Conservation (phyloP, 2,888 invertebrate species). For the Eudasyphora cyanicolor region DNA sequence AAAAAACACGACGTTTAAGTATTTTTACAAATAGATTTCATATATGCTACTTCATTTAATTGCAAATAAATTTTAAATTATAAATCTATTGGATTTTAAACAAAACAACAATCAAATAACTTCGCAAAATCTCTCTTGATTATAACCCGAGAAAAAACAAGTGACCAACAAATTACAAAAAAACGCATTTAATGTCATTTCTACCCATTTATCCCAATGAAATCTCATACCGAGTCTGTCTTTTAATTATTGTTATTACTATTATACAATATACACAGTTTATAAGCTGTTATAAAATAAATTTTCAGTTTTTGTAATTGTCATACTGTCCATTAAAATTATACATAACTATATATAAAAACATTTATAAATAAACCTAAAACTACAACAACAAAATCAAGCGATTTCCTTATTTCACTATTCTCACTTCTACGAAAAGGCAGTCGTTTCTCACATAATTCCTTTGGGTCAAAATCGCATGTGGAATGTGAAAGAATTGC, state of each 20-base stretch:
- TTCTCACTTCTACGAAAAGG: constrained; percentile 77
- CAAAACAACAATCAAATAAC: background rate
- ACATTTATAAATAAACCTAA: background rate
- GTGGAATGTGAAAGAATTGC: constrained; percentile 79
- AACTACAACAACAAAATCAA: background rate
- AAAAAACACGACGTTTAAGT: background rate
- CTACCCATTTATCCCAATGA: constrained; percentile 2
- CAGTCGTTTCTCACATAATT: constrained; percentile 78
- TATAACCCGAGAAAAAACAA: background rate
- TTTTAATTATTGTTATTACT: background rate
- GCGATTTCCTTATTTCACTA: constrained; percentile 69
- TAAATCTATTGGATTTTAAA: background rate
- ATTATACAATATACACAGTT: constrained; percentile 7
- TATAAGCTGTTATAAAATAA: background rate
- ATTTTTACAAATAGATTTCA: background rate
- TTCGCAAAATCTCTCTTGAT: background rate
- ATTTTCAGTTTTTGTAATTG: constrained; percentile 12
- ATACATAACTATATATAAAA: constrained; percentile 9
- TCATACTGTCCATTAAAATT: constrained; percentile 29
- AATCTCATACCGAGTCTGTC: constrained; percentile 6
- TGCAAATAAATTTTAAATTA: background rate
- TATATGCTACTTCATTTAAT: background rate
- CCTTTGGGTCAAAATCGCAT: constrained; percentile 75
- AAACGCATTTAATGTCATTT: constrained; percentile 28
- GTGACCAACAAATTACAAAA: background rate